phyloP scores from a whole-genome alignment of 2,113 vertebrate species.

The Sphyrna mokarran region DNA sequence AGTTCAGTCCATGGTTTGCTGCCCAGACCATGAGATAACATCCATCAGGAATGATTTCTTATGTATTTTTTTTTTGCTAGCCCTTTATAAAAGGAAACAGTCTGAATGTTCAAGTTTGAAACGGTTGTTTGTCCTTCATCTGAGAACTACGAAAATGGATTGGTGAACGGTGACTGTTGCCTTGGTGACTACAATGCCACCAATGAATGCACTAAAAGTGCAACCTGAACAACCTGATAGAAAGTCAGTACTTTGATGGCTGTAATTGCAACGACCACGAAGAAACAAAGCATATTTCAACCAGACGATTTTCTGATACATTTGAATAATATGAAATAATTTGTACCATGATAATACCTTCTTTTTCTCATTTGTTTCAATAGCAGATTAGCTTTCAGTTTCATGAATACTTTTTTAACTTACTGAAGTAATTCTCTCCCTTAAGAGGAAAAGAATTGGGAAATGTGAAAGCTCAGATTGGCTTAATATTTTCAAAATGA shows the following conservation, averaged over 20 bases:
- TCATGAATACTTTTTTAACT: background rate
- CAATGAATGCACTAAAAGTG: background rate
- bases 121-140: background rate
- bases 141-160: background rate
- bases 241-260: background rate
- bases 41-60: background rate
- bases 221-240: background rate
- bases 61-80: background rate
- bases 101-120: background rate
- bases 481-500: background rate
- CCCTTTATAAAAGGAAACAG: background rate
- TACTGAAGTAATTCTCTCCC: background rate
- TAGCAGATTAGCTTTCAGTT: background rate
- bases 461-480: background rate
- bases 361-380: background rate
- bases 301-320: background rate
- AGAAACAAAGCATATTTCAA: background rate
- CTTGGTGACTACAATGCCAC: background rate
- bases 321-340: background rate
- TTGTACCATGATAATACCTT: background rate
- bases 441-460: background rate
- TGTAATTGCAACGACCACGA: background rate
- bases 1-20: background rate
- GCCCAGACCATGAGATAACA: background rate
- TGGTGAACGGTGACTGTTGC: background rate